A percentile compares a stretch with the other conserved stretches of the same genome.
These are phyloP conservation scores for Hippocampus barbouri DNA, from an alignment of 2,113 vertebrate genomes.

Conservation along the genomic window DNA sequence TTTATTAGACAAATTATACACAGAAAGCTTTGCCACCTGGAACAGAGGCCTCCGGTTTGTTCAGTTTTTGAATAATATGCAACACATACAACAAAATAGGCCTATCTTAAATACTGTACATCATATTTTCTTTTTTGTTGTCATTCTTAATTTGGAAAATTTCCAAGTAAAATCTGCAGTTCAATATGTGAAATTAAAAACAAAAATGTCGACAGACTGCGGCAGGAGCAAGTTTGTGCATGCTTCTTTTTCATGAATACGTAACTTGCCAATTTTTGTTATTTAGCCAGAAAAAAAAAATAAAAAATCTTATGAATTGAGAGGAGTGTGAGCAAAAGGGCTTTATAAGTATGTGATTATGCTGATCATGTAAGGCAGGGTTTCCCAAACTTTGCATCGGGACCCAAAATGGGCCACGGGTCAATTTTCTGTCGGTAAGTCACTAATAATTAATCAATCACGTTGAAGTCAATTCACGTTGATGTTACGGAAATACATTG, in stretches of 20 bases:
- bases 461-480: neutral
- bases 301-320: slow-evolving; percentile 42
- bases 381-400: neutral
- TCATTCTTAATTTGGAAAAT: slow-evolving; percentile 70
- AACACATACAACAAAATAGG: slow-evolving; percentile 99
- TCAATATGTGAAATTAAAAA: slow-evolving; percentile 87
- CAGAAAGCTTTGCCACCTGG: slow-evolving; percentile 99
- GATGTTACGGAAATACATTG: neutral
- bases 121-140: slow-evolving; percentile 69
- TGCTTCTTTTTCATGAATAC: slow-evolving; percentile 82
- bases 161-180: slow-evolving; percentile 90
- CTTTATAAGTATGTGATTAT: slow-evolving; percentile 29
- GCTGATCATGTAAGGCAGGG: slow-evolving; percentile 22
- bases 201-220: slow-evolving; percentile 83
- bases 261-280: slow-evolving; percentile 79
- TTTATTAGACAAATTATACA: slow-evolving; percentile 99
- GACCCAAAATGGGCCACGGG: neutral
- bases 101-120: slow-evolving; percentile 99
- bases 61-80: slow-evolving; percentile 97
- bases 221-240: slow-evolving; percentile 89
- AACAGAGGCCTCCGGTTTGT: slow-evolving; percentile 97
- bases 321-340: slow-evolving; percentile 64
- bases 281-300: slow-evolving; percentile 47
- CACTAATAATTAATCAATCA: neutral
- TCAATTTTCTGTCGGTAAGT: neutral